Percentiles rank a stretch among this genome's conserved stretches.
Conservation (phyloP, 2,888 invertebrate species). For the Euspilapteryx auroguttella region DNA sequence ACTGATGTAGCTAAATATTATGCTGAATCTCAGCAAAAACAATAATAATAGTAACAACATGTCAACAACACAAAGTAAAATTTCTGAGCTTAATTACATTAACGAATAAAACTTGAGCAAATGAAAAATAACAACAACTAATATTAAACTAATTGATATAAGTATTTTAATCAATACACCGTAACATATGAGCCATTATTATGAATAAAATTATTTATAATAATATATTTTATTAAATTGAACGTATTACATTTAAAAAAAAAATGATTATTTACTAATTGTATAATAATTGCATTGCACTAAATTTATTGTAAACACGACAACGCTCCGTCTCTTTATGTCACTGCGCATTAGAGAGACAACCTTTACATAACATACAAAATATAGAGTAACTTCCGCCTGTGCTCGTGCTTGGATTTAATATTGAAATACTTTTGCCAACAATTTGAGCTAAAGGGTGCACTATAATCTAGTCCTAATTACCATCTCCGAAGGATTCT, state of each 20-base stretch:
- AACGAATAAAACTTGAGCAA: constrained; percentile 57
- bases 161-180: no score
- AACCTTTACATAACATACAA: background rate
- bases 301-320: constrained; percentile 34
- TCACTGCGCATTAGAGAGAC: background rate
- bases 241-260: no score
- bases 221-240: no score
- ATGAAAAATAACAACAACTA: constrained; percentile 46
- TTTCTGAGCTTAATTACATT: constrained; percentile 41
- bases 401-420: no score
- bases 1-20: no score
- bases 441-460: constrained; percentile 6
- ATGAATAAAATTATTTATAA: no score
- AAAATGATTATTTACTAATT: constrained; percentile 22
- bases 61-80: constrained; percentile 29
- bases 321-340: constrained; percentile 23
- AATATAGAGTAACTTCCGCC: no score
- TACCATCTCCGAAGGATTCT: constrained; percentile 3
- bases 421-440: no score
- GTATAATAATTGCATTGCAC: constrained; percentile 42
- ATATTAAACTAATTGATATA: no score
- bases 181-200: no score
- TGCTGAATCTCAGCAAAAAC: no score
- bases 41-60: no score
- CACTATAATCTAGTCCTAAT: constrained; percentile 9